Percentiles rank a stretch among this genome's conserved stretches.
phyloP scores from a whole-genome alignment of 1,140 invertebrate species.

The Adelges cooleyi region DNA sequence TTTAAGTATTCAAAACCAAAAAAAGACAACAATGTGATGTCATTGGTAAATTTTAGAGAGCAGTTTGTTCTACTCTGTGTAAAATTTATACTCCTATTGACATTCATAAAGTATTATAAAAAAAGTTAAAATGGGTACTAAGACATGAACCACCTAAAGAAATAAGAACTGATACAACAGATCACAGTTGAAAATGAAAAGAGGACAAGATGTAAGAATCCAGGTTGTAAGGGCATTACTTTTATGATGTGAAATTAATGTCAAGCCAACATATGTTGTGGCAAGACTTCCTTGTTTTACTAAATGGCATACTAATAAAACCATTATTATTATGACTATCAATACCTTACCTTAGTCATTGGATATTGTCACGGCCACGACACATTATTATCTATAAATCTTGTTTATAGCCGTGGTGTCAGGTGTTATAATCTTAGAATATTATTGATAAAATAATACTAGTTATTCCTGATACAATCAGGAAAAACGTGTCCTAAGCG shows the following conservation, averaged over 20 bases:
- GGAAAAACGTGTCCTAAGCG: too few relatives aligned
- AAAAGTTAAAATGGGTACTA: background rate
- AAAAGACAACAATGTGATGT: background rate
- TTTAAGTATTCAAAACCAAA: too few relatives aligned
- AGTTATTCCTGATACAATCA: too few relatives aligned
- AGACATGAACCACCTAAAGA: constrained; percentile 7
- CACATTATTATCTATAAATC: too few relatives aligned
- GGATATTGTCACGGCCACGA: too few relatives aligned
- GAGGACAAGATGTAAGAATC: constrained; percentile 14
- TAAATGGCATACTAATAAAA: constrained; percentile 5
- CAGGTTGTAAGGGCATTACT: constrained; percentile 10
- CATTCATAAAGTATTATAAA: background rate
- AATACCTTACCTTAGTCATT: background rate
- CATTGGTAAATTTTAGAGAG: constrained; percentile 26
- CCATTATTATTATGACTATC: background rate
- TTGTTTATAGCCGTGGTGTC: too few relatives aligned
- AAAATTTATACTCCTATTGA: background rate
- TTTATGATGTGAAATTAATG: constrained; percentile 21
- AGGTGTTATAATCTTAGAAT: too few relatives aligned
- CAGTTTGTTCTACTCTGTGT: background rate
- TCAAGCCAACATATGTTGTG: constrained; percentile 13
- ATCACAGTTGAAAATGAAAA: constrained; percentile 16
- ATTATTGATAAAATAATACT: too few relatives aligned
- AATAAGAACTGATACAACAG: background rate
- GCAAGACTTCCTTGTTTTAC: background rate